Evolutionary conservation across 2,797 vertebrate genomes (phyloP).

Genomic region (Coregonus suidteri): DNA sequence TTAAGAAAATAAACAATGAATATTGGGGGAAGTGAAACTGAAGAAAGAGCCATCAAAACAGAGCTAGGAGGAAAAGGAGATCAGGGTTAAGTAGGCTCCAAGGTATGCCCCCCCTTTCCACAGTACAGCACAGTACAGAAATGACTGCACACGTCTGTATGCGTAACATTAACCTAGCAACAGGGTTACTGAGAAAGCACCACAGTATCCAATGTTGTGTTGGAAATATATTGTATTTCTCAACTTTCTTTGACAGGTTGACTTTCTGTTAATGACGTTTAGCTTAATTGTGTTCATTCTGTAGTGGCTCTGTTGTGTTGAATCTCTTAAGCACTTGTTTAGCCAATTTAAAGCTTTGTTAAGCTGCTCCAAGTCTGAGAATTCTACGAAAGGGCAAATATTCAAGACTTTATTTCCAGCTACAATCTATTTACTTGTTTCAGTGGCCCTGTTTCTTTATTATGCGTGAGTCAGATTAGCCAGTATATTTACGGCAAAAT

Average conservation of each 20-base stretch:
- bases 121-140: background rate
- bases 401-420: background rate
- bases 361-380: background rate
- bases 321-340: background rate
- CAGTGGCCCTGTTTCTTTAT: background rate
- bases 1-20: slow-evolving; percentile 50
- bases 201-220: background rate
- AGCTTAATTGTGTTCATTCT: background rate
- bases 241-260: background rate
- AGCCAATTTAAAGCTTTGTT: background rate
- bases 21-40: slow-evolving; percentile 2
- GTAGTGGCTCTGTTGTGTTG: background rate
- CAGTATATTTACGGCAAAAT: background rate
- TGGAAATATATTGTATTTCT: background rate
- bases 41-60: slow-evolving; percentile 28
- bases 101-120: slow-evolving; percentile 40
- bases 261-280: background rate
- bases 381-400: background rate
- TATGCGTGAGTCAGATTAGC: background rate
- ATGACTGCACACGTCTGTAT: background rate
- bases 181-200: background rate
- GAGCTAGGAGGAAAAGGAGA: slow-evolving; percentile 40
- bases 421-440: background rate
- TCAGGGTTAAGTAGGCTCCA: slow-evolving; percentile 45
- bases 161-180: background rate